Evolutionary conservation across 2,797 vertebrate genomes (phyloP).

Genomic region (Gallinago stenura): DNA sequence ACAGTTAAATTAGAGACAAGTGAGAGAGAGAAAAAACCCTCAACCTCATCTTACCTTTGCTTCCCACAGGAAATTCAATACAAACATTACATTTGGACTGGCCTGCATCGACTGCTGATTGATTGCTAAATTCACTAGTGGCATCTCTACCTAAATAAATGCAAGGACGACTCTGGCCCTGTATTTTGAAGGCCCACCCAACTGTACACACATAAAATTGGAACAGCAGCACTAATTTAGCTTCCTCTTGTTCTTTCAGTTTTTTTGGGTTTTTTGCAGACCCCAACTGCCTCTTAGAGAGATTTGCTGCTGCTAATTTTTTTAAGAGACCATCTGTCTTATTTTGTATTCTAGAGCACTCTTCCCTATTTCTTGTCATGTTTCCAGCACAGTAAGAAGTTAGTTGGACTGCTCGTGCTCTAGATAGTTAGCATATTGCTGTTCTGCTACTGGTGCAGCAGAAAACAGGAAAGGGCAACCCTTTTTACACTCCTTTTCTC

Average conservation of each 20-base stretch:
- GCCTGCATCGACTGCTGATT: background rate
- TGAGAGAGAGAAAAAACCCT: background rate
- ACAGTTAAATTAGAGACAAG: background rate
- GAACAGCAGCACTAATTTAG: slow-evolving; percentile 18
- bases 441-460: background rate
- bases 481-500: background rate
- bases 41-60: background rate
- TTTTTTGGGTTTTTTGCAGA: background rate
- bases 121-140: slow-evolving; percentile 17
- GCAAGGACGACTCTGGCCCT: background rate
- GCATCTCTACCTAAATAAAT: slow-evolving; percentile 3
- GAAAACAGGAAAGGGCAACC: background rate
- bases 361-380: background rate
- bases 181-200: background rate
- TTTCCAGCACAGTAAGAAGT: slow-evolving; percentile 25
- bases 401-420: background rate
- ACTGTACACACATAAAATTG: background rate
- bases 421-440: background rate
- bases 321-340: slow-evolving; percentile 10
- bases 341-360: slow-evolving; percentile 39
- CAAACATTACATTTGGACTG: background rate
- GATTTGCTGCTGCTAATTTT: background rate
- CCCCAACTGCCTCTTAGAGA: background rate
- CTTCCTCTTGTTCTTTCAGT: background rate
- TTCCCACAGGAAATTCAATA: slow-evolving; percentile 19